Evolutionary conservation across 2,797 vertebrate species (phyloP), one percentile per base, ranked within the genome.

Genomic region (Crypturellus tataupa): DNA sequence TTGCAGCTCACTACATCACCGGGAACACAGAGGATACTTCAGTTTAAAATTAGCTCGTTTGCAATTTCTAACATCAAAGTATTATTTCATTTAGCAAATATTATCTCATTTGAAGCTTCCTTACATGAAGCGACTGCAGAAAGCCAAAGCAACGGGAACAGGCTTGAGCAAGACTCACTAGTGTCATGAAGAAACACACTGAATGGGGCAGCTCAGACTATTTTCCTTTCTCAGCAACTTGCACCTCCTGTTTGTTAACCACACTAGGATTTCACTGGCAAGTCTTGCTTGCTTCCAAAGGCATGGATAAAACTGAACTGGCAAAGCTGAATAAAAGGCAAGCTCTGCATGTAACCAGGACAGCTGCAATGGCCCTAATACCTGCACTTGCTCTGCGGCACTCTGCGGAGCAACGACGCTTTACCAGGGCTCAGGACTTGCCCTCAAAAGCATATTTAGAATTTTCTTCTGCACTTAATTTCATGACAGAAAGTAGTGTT

Each of bases 61-160:
- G 59, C 39, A 35, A 40, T 68, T 90, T 94, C 67, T 75, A 82
- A 46, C 19, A 44, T 9, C 29, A 1, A 79, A 64, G 25, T 6
- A 5, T 15, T 70, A 46, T 73, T 91, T 84, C 73, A 67, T n/a
- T 79, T 63, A 47, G 13, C 65, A 83, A 60, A 25, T 23, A 9
- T 35, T 69, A 87, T 6, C 23, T 44, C n/a, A 7, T 72, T 65
- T 85, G 70, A 83, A 85, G 65, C 5, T 79, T 17, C 18, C 80
- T 85, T 80, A 78, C 24, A 80, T 31, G 31, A 33, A 47, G 15
- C 10, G 40, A 92, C 35, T 70, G 46, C 37, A 75, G 49, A 84
- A 85, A 83, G 55, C 29, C 72, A 56, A 81, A 89, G 75, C 44
- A 68, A 93, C 21, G 44, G 80, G 69, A 90, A 91, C 87, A 4